Percentiles rank a stretch among this genome's conserved stretches.
Conservation (phyloP, 2,113 vertebrate species). For the Heterocephalus glaber region DNA sequence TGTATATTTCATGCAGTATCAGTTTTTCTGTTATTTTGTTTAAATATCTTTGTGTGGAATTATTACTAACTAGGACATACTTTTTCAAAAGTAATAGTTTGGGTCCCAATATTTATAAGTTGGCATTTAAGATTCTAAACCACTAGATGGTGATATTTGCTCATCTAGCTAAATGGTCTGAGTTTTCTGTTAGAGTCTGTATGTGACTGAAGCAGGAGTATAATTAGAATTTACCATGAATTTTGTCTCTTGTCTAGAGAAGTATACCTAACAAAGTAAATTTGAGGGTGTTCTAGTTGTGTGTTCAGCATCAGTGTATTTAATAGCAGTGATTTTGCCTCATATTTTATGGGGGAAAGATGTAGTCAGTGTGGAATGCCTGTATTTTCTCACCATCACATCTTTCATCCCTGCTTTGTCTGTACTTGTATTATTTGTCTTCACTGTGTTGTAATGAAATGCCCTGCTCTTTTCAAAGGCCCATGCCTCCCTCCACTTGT, state of each 20-base stretch:
- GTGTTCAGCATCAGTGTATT: background rate
- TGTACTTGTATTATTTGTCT: background rate
- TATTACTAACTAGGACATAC: background rate
- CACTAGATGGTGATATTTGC: slow-evolving; percentile 76
- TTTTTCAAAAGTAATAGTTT: background rate
- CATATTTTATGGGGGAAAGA: background rate
- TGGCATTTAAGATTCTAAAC: slow-evolving; percentile 48
- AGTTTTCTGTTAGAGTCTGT: slow-evolving; percentile 14
- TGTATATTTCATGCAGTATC: background rate
- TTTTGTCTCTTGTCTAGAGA: slow-evolving; percentile 20
- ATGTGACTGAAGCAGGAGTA: background rate
- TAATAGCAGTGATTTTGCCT: background rate
- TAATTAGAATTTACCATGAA: slow-evolving; percentile 22
- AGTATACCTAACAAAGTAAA: background rate
- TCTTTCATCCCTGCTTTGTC: background rate
- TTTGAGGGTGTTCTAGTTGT: background rate
- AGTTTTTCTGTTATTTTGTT: slow-evolving; percentile 41
- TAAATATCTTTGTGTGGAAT: background rate
- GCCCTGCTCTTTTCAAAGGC: background rate
- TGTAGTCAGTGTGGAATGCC: background rate
- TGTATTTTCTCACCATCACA: background rate
- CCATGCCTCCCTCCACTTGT: background rate
- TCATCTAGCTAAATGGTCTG: background rate
- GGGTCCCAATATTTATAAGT: background rate
- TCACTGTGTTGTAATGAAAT: background rate